Evolutionary conservation across 2,113 vertebrate genomes (phyloP), one percentile per base, ranked within the genome.

Genomic region (Stigmatopora argus): DNA sequence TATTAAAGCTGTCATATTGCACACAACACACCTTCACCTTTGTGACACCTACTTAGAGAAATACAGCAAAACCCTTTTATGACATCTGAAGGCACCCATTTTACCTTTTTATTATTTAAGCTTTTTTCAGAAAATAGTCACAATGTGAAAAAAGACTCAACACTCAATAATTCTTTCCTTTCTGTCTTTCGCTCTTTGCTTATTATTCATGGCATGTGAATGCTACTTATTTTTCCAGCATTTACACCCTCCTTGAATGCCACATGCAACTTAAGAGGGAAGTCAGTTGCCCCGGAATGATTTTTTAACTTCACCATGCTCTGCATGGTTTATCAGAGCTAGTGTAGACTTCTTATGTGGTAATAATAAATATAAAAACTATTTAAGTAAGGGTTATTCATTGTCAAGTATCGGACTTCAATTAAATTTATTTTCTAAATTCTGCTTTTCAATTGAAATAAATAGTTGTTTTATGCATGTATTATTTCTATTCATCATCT

Each of bases 41-140:
- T 31, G 48, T 71, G 72, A 64, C 69, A 74, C 65, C 62, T 47
- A 74, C 83, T 83, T 67, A 75, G 31, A 80, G 69, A 76, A 67
- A 71, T 77, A 89, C 87, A 89, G 72, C 52, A 31, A 85, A 91
- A 89, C 19, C 78, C 86, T 91, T 90, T 89, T 88, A 90, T 64
- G 52, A 35, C 60, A 70, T 78, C 67, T 74, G 60, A 46, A 7
- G 72, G 66, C 63, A 14, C 71, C 67, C 71, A 13, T 66, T 69
- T 66, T 19, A 6, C 48, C 18, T 12, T 78, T 90, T 65, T 73
- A 87, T 89, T 87, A 89, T 91, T 89, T 74, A 88, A 59, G 67
- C 41, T 56, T 48, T 8, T 55, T 62, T 66, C 64, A 61, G 61
- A 70, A 67, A 64, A 63, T 45, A 67, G 74, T 77, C 79, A 75